These are phyloP conservation scores for Scalopus aquaticus DNA, from an alignment of 2,113 vertebrate genomes.

Conservation along the genomic window DNA sequence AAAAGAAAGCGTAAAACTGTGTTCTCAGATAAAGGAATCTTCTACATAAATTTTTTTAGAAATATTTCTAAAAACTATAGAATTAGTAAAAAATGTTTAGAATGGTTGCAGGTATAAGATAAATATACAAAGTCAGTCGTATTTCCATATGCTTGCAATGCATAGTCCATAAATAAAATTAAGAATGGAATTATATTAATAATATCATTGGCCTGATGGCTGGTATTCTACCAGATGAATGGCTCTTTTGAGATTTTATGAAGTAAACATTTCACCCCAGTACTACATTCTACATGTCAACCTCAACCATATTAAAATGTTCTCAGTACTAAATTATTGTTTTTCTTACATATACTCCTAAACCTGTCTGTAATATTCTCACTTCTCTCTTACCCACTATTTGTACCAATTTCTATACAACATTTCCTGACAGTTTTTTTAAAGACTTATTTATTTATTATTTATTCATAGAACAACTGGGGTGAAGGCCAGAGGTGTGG, in stretches of 20 bases:
- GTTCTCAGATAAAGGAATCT: background rate
- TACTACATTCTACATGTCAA: background rate
- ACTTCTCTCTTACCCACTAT: background rate
- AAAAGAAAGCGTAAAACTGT: too few relatives aligned
- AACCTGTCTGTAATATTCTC: background rate
- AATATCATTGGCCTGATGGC: background rate
- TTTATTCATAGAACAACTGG: too few relatives aligned
- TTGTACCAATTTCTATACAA: background rate
- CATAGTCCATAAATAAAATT: background rate
- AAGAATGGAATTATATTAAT: background rate
- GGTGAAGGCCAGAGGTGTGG: too few relatives aligned
- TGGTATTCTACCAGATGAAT: background rate
- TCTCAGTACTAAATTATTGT: background rate
- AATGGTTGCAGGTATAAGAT: background rate
- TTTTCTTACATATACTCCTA: background rate
- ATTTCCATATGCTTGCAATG: background rate
- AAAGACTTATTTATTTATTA: too few relatives aligned
- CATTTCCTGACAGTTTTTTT: background rate
- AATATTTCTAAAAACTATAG: background rate
- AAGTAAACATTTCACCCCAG: background rate
- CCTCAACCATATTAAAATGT: background rate
- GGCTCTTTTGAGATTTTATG: background rate
- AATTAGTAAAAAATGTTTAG: background rate
- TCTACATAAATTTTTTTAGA: too few relatives aligned
- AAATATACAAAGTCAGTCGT: too few relatives aligned